Base-by-base conservation (phyloP, 2,888 invertebrate species). In the Mythimna impura region DNA sequence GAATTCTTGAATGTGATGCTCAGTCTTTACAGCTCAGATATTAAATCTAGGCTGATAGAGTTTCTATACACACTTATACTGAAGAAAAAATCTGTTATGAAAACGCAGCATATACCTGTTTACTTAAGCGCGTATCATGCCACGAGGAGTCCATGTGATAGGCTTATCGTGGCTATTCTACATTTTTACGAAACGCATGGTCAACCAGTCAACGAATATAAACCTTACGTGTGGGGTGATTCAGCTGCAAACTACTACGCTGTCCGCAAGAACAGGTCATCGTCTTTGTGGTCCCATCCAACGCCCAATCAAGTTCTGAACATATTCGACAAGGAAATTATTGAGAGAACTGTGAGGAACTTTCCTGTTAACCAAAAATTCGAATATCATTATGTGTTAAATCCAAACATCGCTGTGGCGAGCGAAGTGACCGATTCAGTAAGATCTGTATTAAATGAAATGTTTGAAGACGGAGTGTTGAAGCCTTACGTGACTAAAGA, bases 201-300 rank as follows among this genome's bases (percentile, higher is more conserved):
- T 67, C 95, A 97, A 74, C 97, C 97, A 30, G 95, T 98, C 17
- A 95, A 96, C 66, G 96, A 97, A 86, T 98, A 97, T 90, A 97
- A 98, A 80, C 99, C 99, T 0, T 98, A 98, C 87, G 94, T 99
- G 0, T 99, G 98, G 98, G 98, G 99, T 0, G 97, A 97, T 89
- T 97, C 98, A 4, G 99, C 98, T 0, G 97, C 98, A 0, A 97
- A 97, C 66, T 97, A 98, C 90, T 98, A 98, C 89, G 97, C 98
- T 2, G 96, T 98, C 0, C 96, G 97, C 66, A 96, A 97, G 77
- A 95, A 93, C 66, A 93, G 96, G 73, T 90, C 94, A 0, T 90
- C 96, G 3, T 97, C 97, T 30, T 89, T 98, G 10, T 97, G 97
- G 96, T 97, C 97, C 71, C 98, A 98, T 90, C 98, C 98, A 0